Percentiles rank a stretch among this genome's conserved stretches.
Evolutionary conservation across 2,113 vertebrate species (phyloP).

Genomic region (Eidolon helvum): DNA sequence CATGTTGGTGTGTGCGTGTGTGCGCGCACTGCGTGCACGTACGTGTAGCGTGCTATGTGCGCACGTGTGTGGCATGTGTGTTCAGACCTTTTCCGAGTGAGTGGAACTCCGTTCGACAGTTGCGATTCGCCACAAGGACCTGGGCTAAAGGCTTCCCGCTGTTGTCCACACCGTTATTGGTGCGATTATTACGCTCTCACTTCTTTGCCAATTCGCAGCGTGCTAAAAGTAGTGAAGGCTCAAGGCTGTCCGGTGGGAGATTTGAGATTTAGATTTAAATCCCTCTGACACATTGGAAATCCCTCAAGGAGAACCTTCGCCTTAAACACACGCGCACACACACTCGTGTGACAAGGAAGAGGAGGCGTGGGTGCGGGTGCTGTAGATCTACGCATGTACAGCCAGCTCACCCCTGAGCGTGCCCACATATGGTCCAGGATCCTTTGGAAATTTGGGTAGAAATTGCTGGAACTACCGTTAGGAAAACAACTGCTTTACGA

Average conservation of each 20-base stretch:
- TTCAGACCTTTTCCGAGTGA: background rate
- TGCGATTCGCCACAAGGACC: background rate
- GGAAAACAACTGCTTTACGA: background rate
- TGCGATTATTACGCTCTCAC: accelerated
- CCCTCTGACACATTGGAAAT: background rate
- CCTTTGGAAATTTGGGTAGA: background rate
- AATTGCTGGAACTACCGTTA: background rate
- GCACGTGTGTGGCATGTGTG: background rate
- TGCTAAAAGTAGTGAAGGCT: background rate
- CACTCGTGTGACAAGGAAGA: background rate
- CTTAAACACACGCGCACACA: background rate
- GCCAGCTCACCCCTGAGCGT: background rate
- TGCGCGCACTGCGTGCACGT: background rate
- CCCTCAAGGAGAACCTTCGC: background rate
- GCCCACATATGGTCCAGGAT: too few relatives aligned
- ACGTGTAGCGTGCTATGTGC: too few relatives aligned
- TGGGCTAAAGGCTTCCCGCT: background rate
- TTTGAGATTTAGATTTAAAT: background rate
- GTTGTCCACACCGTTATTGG: accelerated
- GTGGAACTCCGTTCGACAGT: background rate
- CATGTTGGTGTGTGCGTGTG: too few relatives aligned
- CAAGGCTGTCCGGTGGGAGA: background rate
- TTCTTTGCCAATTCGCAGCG: background rate
- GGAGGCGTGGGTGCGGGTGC: background rate
- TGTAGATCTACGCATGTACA: background rate